Base-by-base conservation (phyloP, 1,140 invertebrate species). In the Chrysoperla carnea region DNA sequence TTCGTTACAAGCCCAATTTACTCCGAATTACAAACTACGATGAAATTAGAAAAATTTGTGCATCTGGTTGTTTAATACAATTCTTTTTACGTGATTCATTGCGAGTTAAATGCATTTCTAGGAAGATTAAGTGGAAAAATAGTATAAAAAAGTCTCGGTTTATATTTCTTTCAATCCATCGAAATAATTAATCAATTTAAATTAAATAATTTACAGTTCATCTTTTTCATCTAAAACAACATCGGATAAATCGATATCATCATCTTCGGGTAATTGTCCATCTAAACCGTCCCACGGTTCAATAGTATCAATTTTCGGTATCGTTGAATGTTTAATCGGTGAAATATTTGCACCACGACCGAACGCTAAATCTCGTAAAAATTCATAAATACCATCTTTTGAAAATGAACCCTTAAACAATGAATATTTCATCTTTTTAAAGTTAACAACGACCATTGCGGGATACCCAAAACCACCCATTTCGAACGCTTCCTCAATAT, bases 241-340 rank as follows among this genome's bases (percentile, higher is more conserved):
- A 63, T 95, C 90, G 37, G 84, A 90, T 31, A 94, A 72, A 68
- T 94, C 90, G 48, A 92, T 85, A 47, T 95, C 90, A 52, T 96
- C 91, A 63, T 90, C 89, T 33, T 71, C 72, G 17, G 87, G 84
- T 46, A 89, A 66, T 61, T 87, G 78, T 8, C 83, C 92, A 61
- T 99, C 93, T 63, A 98, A 92, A 29, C 95, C 95, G 58, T 99
- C 94, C 95, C 95, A 99, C 0, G 85, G 62, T 39, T 87, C 79
- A 4, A 73, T 73, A 15, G 63, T 66, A 4, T 66, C 52, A 29
- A 97, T 76, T 48, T 76, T 70, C 9, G 92, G 93, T 55, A 98
- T 73, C 51, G 80, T 67, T 4, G 81, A 79, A 12, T 89, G 89
- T 55, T 76, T 81, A 1, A 99, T 72, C 3, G 92, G 85, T 0